Percentiles rank a stretch among this genome's conserved stretches.
Evolutionary conservation across 2,113 vertebrate species (phyloP).

Genomic region (Pterocles orientalis): DNA sequence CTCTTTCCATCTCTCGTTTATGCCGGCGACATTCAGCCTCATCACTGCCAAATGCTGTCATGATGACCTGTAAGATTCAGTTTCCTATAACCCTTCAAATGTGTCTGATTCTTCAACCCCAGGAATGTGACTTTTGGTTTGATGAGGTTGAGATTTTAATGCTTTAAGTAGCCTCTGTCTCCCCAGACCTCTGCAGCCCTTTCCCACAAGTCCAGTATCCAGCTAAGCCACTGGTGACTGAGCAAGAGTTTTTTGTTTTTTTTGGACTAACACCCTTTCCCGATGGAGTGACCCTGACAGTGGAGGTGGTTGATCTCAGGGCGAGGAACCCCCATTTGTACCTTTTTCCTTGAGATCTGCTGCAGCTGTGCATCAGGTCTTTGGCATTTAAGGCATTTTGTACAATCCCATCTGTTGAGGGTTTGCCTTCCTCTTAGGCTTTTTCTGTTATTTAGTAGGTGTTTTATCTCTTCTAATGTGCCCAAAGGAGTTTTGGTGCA

Average conservation of each 20-base stretch:
- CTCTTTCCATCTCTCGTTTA: background rate
- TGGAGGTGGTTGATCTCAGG: background rate
- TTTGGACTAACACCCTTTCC: background rate
- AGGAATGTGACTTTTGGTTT: background rate
- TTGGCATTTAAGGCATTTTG: background rate
- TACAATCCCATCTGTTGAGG: background rate
- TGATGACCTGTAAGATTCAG: background rate
- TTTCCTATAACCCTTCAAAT: background rate
- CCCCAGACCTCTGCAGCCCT: background rate
- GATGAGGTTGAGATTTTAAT: background rate
- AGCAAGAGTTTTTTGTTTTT: background rate
- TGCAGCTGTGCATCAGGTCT: background rate
- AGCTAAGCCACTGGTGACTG: background rate
- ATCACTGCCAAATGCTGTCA: background rate
- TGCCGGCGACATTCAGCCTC: background rate
- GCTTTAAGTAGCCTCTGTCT: background rate
- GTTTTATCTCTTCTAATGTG: slow-evolving; percentile 20
- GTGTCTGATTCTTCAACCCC: background rate
- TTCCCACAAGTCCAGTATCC: background rate
- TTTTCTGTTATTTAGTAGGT: slow-evolving; percentile 42
- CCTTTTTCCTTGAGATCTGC: background rate
- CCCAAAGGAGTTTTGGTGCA: slow-evolving; percentile 25
- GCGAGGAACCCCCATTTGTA: background rate
- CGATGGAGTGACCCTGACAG: fast-evolving
- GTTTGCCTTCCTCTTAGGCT: slow-evolving; percentile 23